Conservation (phyloP, 2,888 invertebrate species). For the Mythimna loreyi region DNA sequence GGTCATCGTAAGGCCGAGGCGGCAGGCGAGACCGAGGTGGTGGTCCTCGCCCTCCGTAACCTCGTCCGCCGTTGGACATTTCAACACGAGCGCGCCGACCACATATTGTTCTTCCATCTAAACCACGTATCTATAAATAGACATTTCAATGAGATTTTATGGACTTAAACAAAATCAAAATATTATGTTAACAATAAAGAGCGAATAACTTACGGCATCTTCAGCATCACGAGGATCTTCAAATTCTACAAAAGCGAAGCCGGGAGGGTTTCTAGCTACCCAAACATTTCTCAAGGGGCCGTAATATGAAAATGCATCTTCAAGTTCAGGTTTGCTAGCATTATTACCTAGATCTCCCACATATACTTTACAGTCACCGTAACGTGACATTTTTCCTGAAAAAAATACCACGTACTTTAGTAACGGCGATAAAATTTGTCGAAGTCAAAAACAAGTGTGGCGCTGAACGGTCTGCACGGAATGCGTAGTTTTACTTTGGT, state of each 20-base stretch:
- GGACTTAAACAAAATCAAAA: background rate
- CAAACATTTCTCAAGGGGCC: conserved; percentile 98
- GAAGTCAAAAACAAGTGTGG: conserved; percentile 34
- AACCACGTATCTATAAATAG: conserved; percentile 85
- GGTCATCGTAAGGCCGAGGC: conserved; percentile 97
- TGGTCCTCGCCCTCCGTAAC: conserved; percentile 90
- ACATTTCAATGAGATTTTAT: conserved; percentile 2
- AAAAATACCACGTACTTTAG: conserved; percentile 31
- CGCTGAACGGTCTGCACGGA: conserved; percentile 3
- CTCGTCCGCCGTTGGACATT: conserved; percentile 96
- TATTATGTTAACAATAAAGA: background rate
- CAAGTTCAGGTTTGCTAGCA: conserved; percentile 97
- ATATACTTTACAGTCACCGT: conserved; percentile 98
- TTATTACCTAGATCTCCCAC: conserved; percentile 98
- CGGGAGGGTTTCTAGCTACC: conserved; percentile 99
- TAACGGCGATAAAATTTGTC: background rate
- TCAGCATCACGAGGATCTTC: conserved; percentile 98
- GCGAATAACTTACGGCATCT: conserved; percentile 93
- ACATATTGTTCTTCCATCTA: conserved; percentile 96
- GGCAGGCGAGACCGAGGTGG: conserved; percentile 91
- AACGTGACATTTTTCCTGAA: conserved; percentile 92
- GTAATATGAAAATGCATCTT: conserved; percentile 98
- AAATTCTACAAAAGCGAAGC: conserved; percentile 98
- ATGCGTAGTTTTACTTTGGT: conserved; percentile 16
- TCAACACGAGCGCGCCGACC: conserved; percentile 97